A percentile compares a stretch with the other conserved stretches of the same genome.
Evolutionary conservation across 2,797 vertebrate species (phyloP).

Genomic region (Helicolenus hilgendorfi): DNA sequence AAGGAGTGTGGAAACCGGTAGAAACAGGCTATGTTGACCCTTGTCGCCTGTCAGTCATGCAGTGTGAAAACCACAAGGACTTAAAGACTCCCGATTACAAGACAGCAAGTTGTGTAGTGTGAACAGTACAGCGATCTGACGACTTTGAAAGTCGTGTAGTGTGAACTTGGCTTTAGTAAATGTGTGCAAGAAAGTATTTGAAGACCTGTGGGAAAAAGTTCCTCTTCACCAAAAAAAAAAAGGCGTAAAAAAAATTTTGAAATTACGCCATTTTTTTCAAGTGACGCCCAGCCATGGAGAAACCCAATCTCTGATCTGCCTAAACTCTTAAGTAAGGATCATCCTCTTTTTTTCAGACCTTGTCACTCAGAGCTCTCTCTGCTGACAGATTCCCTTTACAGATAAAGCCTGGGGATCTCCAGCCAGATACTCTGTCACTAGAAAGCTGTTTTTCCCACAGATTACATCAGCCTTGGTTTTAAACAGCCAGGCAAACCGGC

Average conservation of each 20-base stretch:
- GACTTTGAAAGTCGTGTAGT: no score
- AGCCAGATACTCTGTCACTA: constrained; percentile 72
- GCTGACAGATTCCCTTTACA: constrained; percentile 75
- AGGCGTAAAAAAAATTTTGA: not conserved
- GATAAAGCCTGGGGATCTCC: constrained; percentile 78
- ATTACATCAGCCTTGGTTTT: constrained; percentile 76
- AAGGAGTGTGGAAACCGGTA: no score
- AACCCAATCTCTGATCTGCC: constrained; percentile 54
- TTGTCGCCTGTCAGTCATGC: no score
- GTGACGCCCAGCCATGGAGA: constrained; percentile 21
- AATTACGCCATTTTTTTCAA: constrained; percentile 17
- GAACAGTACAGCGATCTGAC: no score
- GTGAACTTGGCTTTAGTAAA: constrained; percentile 2
- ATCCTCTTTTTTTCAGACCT: constrained; percentile 60
- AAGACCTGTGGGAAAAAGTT: constrained; percentile 1
- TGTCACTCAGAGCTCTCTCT: constrained; percentile 64
- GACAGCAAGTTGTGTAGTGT: no score
- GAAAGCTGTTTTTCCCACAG: constrained; percentile 72
- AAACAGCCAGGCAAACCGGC: constrained; percentile 48
- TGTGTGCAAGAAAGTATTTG: not conserved
- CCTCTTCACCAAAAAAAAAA: not conserved
- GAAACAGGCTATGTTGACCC: no score
- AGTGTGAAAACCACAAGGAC: no score
- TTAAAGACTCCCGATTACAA: no score
- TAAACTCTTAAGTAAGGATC: constrained; percentile 68